A percentile compares a stretch with the other conserved stretches of the same genome.
Conservation (phyloP, 2,888 invertebrate species). For the Venustoraphidia nigricollis region DNA sequence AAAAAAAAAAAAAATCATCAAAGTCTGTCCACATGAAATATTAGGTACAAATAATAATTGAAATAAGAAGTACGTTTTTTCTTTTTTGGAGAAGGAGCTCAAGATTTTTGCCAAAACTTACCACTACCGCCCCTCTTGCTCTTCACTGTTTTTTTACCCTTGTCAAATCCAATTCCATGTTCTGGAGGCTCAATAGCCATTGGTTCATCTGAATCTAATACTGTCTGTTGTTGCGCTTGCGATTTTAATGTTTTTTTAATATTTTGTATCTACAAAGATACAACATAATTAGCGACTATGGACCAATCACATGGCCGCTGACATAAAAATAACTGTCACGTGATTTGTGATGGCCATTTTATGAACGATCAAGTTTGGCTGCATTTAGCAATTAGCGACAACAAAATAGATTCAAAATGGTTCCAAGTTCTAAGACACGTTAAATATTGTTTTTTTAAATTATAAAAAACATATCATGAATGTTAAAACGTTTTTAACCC, state of each 20-base stretch:
- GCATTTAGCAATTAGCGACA: too few relatives aligned
- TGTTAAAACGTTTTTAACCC: too few relatives aligned
- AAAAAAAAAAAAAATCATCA: too few relatives aligned
- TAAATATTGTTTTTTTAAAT: too few relatives aligned
- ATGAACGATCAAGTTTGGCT: too few relatives aligned
- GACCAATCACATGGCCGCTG: neutral
- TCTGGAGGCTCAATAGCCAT: constrained; percentile 61
- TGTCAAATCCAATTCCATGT: constrained; percentile 39
- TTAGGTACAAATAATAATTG: too few relatives aligned
- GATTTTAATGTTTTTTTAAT: constrained; percentile 81
- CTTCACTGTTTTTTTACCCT: constrained; percentile 37
- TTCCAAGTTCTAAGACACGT: too few relatives aligned
- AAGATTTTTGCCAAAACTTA: constrained; percentile 51
- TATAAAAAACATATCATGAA: too few relatives aligned
- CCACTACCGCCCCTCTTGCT: constrained; percentile 48
- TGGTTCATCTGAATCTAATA: constrained; percentile 65
- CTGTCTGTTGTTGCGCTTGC: constrained; percentile 42
- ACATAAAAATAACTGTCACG: neutral
- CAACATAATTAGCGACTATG: constrained; percentile 4
- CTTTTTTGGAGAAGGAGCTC: constrained; percentile 7
- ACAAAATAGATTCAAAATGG: too few relatives aligned
- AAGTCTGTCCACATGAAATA: too few relatives aligned
- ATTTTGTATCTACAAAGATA: constrained; percentile 50
- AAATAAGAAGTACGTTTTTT: neutral
- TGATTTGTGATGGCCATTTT: too few relatives aligned